These are phyloP conservation scores for Calameuta filiformis DNA, from an alignment of 2,888 invertebrate genomes.

Conservation along the genomic window DNA sequence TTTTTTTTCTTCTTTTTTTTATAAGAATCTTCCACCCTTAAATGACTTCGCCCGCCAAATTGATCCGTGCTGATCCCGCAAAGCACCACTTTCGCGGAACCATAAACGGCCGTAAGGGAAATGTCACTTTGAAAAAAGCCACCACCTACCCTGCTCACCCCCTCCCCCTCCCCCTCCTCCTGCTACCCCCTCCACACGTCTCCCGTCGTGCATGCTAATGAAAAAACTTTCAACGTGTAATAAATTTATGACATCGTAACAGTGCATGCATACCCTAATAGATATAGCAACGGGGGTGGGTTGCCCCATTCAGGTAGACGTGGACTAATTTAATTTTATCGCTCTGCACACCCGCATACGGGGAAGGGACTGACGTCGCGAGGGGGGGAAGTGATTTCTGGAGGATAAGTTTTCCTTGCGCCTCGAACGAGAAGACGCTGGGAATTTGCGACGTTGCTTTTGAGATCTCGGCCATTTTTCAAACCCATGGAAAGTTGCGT, in stretches of 20 bases:
- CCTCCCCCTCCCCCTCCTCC: too few relatives aligned
- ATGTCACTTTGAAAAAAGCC: background rate
- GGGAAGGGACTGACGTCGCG: background rate
- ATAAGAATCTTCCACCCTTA: background rate
- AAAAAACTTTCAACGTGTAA: constrained; percentile 6
- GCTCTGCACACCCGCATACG: background rate
- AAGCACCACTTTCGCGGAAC: background rate
- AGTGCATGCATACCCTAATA: background rate
- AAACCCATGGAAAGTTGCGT: background rate
- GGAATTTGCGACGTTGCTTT: background rate
- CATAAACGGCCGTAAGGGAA: background rate
- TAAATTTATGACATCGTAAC: constrained; percentile 5
- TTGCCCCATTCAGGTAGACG: constrained; percentile 1
- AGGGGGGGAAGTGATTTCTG: background rate
- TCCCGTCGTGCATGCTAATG: background rate
- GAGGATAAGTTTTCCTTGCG: background rate
- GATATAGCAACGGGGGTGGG: background rate
- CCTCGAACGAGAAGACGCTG: background rate
- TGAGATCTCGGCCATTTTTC: background rate
- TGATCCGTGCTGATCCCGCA: background rate
- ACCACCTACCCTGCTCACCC: too few relatives aligned
- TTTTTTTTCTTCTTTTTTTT: background rate
- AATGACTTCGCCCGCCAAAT: background rate
- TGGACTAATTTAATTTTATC: constrained; percentile 6
- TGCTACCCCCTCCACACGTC: background rate